These are phyloP conservation scores for Rugalucina vietnamica DNA, from an alignment of 2,888 invertebrate species.

Conservation along the genomic window DNA sequence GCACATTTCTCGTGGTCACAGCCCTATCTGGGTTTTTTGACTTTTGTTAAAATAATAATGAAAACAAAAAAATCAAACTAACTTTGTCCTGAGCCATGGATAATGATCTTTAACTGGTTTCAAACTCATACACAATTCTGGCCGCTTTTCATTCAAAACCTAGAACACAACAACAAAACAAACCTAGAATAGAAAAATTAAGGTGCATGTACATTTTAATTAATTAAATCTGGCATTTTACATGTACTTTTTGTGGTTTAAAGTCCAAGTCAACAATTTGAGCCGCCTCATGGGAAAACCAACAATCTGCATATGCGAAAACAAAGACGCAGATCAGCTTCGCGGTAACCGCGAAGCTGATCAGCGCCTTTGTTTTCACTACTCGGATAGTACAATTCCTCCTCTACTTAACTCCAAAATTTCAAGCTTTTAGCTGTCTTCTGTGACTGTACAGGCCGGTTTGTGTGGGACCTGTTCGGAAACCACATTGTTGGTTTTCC, in stretches of 20 bases:
- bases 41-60: not conserved
- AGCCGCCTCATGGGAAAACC: too few species aligned
- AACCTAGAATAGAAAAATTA: not conserved
- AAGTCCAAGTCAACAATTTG: not conserved
- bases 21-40: not conserved
- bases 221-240: not conserved
- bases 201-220: not conserved
- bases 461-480: too few species aligned
- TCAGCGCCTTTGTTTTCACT: too few species aligned
- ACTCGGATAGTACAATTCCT: too few species aligned
- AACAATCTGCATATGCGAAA: not conserved
- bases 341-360: not conserved
- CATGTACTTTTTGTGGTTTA: not conserved
- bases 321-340: not conserved
- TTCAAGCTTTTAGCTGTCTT: too few species aligned
- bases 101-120: conserved; percentile 51
- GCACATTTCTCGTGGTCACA: too few species aligned
- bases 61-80: not conserved
- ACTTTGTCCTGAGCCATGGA: conserved; percentile 58
- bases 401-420: too few species aligned
- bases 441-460: too few species aligned
- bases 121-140: conserved; percentile 47
- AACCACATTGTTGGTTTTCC: too few species aligned
- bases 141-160: conserved; percentile 55
- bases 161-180: not conserved